Evolutionary conservation across 2,797 vertebrate species (phyloP), one percentile per base, ranked within the genome.

Genomic region (Eulemur mongoz): DNA sequence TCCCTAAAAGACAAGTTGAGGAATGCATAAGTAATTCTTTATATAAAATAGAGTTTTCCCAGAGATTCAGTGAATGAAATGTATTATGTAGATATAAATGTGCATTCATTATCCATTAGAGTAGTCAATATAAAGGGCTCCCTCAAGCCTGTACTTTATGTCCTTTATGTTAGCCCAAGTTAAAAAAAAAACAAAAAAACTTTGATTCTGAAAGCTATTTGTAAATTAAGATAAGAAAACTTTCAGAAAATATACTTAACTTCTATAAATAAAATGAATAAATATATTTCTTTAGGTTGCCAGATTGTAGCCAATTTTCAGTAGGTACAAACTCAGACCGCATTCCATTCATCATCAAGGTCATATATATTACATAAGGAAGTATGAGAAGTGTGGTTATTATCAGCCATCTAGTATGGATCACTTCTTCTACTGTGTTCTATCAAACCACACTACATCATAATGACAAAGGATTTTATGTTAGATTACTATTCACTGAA

Each of bases 151-250:
- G 32, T 45, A 52, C 13, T 73, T 63, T 59, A 38, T 38, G 8
- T 43, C 61, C 18, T 23, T 69, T 40, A 63, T 70, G 5, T 59
- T 38, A 85, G 13, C 2, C 18, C 17, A 67, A 43, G 45, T 57
- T 57, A 81, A 92, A 89, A 59, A 73, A 75, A 73, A 94, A 81
- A 65, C 72, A 65, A 94, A 81, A 72, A 78, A 65, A 76, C 6
- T 85, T 91, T 67, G 61, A 80, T 57, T 94, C 35, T n/a, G 1
- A 69, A 90, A 73, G 7, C 1, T 61, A 90, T 87, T 67, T 43
- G 30, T 90, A 93, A 75, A 79, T 78, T 92, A 87, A 87, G 14
- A 50, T 25, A 52, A 45, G 7, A 15, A 86, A 82, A 95, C 5
- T 92, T 63, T 57, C 61, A 87, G 40, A 73, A 83, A 83, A 87